Evolutionary conservation across 2,888 invertebrate genomes (phyloP), one percentile per base, ranked within the genome.

Genomic region (Helicoverpa assulta): DNA sequence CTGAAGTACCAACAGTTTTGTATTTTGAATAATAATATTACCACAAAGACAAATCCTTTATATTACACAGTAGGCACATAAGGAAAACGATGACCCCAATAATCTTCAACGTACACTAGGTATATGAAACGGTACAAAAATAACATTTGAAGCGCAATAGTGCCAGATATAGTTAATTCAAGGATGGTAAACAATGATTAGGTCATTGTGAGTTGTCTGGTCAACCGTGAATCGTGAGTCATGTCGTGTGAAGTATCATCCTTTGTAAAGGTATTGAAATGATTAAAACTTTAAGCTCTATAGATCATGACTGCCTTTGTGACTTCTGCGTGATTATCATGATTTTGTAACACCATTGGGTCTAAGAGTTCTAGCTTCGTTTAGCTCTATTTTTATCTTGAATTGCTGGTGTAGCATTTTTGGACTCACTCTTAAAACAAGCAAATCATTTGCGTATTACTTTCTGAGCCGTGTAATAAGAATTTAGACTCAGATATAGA

Each of bases 161-260:
- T 47, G 21, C 51, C 21, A 74, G 61, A 73, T 82, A 76, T 77
- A 56, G 69, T 73, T 63, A 75, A 71, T 65, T 80, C 71, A 82
- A 82, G 82, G 82, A 84, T 82, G 67, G 67, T 75, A 72, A 78
- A 80, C 68, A 80, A 67, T 70, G 80, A 80, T 84, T 80, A 84
- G 67, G 71, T 84, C 83, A 78, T 54, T 61, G 65, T 59, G 64
- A 67, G 40, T 16, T 67, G 74, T 60, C 73, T 71, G 67, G 60
- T 70, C 58, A 57, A 10, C 63, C 58, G 71, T 83, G 83, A 84
- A 70, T 83, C 76, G 83, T 53, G 59, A 55, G 61, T 63, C 60
- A 58, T 67, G 60, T 64, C 19, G 52, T 70, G 59, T 57, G 59
- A 56, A n/a, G 33, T 76, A 26, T 10, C 52, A 16, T 55, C 26